phyloP scores from a whole-genome alignment of 2,113 vertebrate species.

The Syngnathus scovelli region DNA sequence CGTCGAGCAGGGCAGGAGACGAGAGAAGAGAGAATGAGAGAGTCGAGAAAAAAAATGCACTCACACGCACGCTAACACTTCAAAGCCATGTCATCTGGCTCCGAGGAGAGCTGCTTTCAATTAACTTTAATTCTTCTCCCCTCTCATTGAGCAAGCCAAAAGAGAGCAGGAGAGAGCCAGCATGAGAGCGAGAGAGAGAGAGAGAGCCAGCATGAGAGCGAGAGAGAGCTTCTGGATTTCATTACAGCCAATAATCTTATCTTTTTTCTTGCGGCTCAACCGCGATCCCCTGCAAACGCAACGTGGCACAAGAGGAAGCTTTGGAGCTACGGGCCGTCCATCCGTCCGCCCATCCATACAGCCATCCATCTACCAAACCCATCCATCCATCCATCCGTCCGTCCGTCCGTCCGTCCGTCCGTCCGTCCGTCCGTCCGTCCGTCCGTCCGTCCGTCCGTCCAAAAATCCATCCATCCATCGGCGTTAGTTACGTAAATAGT shows the following conservation, averaged over 20 bases:
- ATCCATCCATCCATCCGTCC: too few relatives aligned
- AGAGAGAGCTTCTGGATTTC: conserved; percentile 84
- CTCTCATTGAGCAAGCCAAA: conserved; percentile 61
- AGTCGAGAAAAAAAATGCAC: conserved; percentile 49
- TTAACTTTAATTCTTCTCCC: conserved; percentile 82
- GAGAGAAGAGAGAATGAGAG: conserved; percentile 21
- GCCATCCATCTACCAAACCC: too few relatives aligned
- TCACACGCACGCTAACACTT: conserved; percentile 75
- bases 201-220: neutral
- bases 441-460: too few relatives aligned
- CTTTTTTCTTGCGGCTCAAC: conserved; percentile 79
- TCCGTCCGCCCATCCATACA: conserved; percentile 31
- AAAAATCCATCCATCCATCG: too few relatives aligned
- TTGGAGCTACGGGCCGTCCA: conserved; percentile 61
- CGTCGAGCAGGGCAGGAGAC: conserved; percentile 30
- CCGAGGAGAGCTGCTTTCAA: conserved; percentile 82
- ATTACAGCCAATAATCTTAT: conserved; percentile 94
- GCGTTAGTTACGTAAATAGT: conserved; percentile 12
- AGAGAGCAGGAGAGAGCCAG: neutral
- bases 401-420: too few relatives aligned
- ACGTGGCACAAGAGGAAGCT: conserved; percentile 82
- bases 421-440: too few relatives aligned
- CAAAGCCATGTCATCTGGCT: conserved; percentile 84
- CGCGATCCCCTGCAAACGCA: conserved; percentile 84
- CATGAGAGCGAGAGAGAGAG: neutral